These are phyloP conservation scores for Camponotus floridanus DNA, from an alignment of 1,140 invertebrate genomes.

Conservation along the genomic window DNA sequence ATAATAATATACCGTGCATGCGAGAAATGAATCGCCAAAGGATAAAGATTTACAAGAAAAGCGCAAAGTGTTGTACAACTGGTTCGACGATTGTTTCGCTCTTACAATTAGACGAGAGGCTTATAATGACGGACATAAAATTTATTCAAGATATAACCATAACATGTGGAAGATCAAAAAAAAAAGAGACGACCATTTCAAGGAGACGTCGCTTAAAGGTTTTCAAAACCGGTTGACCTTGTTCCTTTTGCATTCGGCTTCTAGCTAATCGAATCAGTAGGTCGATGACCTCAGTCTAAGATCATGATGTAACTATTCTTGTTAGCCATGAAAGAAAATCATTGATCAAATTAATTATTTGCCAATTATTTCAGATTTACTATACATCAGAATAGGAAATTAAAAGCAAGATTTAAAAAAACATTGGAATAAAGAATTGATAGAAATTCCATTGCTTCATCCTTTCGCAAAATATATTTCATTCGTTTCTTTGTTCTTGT, in stretches of 20 bases:
- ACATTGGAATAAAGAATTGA: not conserved
- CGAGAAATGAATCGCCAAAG: not conserved
- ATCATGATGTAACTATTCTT: constrained; percentile 11
- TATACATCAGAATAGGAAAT: not conserved
- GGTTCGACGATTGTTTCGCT: constrained; percentile 33
- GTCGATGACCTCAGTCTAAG: constrained; percentile 2
- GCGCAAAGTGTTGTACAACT: constrained; percentile 1
- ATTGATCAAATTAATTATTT: not conserved
- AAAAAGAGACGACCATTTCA: not conserved
- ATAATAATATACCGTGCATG: constrained; percentile 20
- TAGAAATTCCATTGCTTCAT: not conserved
- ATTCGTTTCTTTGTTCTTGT: not conserved
- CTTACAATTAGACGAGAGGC: not conserved
- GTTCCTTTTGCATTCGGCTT: not conserved
- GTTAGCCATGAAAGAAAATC: not conserved
- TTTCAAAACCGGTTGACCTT: constrained; percentile 39
- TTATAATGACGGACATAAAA: constrained; percentile 6
- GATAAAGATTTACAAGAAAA: constrained; percentile 52
- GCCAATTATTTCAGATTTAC: not conserved
- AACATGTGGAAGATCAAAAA: not conserved
- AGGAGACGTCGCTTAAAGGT: constrained; percentile 6
- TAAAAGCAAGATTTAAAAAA: not conserved
- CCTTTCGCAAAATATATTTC: not conserved
- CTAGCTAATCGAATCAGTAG: constrained; percentile 23
- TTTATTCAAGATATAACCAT: not conserved